phyloP scores from a whole-genome alignment of 1,140 invertebrate species.

The Saccostrea glomerata region DNA sequence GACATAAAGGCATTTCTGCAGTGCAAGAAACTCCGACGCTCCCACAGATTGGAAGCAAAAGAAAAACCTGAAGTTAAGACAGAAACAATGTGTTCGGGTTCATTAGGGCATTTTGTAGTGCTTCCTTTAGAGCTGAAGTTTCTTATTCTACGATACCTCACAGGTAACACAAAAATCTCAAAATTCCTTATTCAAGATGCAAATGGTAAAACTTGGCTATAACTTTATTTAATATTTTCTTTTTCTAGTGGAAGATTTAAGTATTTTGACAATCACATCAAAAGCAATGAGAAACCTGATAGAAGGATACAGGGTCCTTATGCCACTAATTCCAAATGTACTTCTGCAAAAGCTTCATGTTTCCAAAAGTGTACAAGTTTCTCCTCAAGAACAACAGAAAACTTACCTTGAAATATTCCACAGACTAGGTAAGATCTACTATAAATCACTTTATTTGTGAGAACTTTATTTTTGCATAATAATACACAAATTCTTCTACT shows the following conservation, averaged over 20 bases:
- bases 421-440: conserved; percentile 67
- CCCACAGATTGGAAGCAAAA: conserved; percentile 71
- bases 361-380: conserved; percentile 41
- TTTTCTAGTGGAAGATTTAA: conserved; percentile 75
- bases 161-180: conserved; percentile 64
- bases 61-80: conserved; percentile 65
- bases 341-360: conserved; percentile 56
- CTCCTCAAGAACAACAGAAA: conserved; percentile 64
- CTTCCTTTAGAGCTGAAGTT: conserved; percentile 77
- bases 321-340: conserved; percentile 59
- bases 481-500: too few relatives aligned
- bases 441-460: too few relatives aligned
- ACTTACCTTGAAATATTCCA: conserved; percentile 64
- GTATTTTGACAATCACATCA: conserved; percentile 75
- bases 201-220: not conserved
- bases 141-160: conserved; percentile 71
- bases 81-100: conserved; percentile 59
- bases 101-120: conserved; percentile 75
- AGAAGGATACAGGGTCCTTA: conserved; percentile 73
- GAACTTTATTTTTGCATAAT: too few relatives aligned
- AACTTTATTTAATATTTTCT: not conserved
- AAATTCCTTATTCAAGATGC: not conserved
- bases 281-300: conserved; percentile 76
- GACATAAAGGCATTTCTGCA: conserved; percentile 71
- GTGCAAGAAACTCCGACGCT: conserved; percentile 74